Percentiles rank a stretch among this genome's conserved stretches.
Evolutionary conservation across 2,888 invertebrate species (phyloP).

Genomic region (Nebria salina): DNA sequence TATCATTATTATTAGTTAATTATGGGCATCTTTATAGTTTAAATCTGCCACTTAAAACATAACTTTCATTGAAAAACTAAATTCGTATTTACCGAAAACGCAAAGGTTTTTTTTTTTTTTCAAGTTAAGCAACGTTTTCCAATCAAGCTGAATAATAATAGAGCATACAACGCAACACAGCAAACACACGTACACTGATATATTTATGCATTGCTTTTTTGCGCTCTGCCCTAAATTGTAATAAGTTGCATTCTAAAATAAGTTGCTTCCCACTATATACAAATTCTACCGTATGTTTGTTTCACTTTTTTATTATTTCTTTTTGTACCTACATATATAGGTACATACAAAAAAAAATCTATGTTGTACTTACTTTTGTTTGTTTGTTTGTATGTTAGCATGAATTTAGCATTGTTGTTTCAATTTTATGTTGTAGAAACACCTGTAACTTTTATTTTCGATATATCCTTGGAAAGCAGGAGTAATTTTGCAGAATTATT

Average conservation of each 20-base stretch:
- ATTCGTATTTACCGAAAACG: no score
- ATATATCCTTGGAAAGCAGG: neutral
- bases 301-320: neutral
- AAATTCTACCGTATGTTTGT: conserved; percentile 14
- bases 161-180: neutral
- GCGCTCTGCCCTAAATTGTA: conserved; percentile 4
- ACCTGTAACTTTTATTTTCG: neutral
- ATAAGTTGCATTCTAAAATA: conserved; percentile 30
- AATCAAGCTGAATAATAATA: conserved; percentile 1
- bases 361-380: conserved; percentile 20
- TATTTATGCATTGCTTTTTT: conserved; percentile 8
- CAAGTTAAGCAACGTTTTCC: neutral
- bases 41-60: no score
- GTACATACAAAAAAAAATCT: conserved; percentile 21
- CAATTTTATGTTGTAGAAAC: conserved; percentile 18
- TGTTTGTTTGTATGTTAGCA: neutral
- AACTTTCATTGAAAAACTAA: no score
- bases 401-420: conserved; percentile 17
- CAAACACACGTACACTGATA: neutral
- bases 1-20: no score
- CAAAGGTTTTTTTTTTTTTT: no score
- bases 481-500: conserved; percentile 14
- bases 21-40: no score
- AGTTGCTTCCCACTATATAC: conserved; percentile 23
- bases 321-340: conserved; percentile 1